Evolutionary conservation across 1,140 invertebrate genomes (phyloP), one percentile per base, ranked within the genome.

Genomic region (Sarcophaga bullata): DNA sequence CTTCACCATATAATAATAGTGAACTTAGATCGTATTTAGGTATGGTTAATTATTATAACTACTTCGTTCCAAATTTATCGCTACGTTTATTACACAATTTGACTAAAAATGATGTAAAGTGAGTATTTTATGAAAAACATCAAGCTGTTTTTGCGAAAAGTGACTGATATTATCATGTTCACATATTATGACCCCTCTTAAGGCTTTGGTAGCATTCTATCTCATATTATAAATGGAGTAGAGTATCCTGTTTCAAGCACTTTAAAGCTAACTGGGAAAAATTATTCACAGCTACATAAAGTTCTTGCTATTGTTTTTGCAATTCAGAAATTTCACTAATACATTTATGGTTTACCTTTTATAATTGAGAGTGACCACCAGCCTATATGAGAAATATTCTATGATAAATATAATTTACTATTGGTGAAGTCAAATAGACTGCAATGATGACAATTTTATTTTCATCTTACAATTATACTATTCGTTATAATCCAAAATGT

Each of bases 261-360:
- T 3, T 47, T 84, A 37, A 62, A 62, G 10, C 80, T 62, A 54
- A 78, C 83, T 9, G 85, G 85, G 73, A 49, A 68, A 76, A 86
- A 85, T 73, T 85, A 85, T 78, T 82, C 84, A 11, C 91, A 91
- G 83, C 86, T 91, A 25, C 89, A 93, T 62, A 89, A 93, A 86
- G 89, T 86, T 25, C 82, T 92, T 13, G 86, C 87, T 4, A 86
- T 92, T 10, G 82, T 92, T 6, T 92, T 86, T 84, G 90, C 88
- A 11, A 86, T 92, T 8, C 88, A 90, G 81, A 91, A 90, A 83
- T 92, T 92, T 83, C 87, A 91, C 52, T 81, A 88, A 48, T 92
- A 90, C 84, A 52, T 93, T 1, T 90, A 86, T 85, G 86, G 85
- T 10, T 81, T 83, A 25, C 47, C 83, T 25, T 87, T 90, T 81